Evolutionary conservation across 1,140 invertebrate species (phyloP), one percentile per base, ranked within the genome.

Genomic region (Melitaea cinxia): DNA sequence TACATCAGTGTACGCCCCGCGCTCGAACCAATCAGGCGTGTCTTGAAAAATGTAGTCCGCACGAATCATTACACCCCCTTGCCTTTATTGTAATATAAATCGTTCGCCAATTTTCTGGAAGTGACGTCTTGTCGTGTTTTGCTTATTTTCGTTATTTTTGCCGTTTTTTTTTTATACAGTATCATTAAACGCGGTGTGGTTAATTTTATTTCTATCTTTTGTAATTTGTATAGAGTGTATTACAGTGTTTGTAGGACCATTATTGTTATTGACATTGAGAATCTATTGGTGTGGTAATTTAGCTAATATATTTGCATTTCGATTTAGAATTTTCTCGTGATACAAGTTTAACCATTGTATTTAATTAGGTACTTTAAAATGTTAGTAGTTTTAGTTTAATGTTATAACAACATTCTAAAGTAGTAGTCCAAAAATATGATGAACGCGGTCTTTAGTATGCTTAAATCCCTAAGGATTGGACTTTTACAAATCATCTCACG

Each of bases 81-180:
- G 42, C 19, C 21, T 6, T 47, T 70, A 73, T 71, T 70, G 62
- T 73, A 75, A 75, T 73, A n/a, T n/a, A 78, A 73, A 78, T 78
- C 65, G 69, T 74, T 64, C 45, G 57, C 28, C 53, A 39, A 49
- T 52, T 49, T 47, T 47, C 39, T 70, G 72, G 19, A 37, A 39
- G 55, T 68, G 64, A 73, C 64, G 58, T 57, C 52, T 52, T 73
- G 68, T 68, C 55, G 42, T 47, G 42, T 47, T 17, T 61, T 55
- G 52, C 24, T 39, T 52, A 30, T n/a, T 60, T 53, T 15, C 58
- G 35, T 49, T 35, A 28, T 56, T 59, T 59, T 59, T 10, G 24
- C n/a, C 28, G 10, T 47, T 12, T 47, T 33, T 33, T 12, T 59
- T 33, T 59, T 47, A n/a, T 35, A 47, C 35, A 39, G 42, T 47